These are phyloP conservation scores for Sciurus niger DNA, from an alignment of 2,113 vertebrate species.

Conservation along the genomic window DNA sequence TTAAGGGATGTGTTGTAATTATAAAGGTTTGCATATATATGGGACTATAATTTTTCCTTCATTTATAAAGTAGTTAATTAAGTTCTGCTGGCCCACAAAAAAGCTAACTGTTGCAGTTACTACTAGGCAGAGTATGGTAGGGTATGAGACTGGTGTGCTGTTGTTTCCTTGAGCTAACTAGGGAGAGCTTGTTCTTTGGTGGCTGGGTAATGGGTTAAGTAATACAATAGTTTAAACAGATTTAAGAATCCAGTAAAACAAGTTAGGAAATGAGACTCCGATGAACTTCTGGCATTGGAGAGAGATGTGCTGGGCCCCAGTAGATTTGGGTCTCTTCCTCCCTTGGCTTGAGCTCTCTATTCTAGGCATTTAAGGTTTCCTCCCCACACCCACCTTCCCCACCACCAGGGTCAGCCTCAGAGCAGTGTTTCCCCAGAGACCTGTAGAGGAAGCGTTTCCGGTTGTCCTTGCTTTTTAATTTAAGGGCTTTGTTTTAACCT, in stretches of 20 bases:
- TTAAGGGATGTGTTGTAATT: conserved; percentile 48
- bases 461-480: conserved; percentile 74
- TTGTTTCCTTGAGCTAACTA: conserved; percentile 64
- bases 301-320: conserved; percentile 56
- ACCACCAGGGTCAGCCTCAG: conserved; percentile 56
- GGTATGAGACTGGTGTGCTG: conserved; percentile 9
- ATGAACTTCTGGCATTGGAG: conserved; percentile 68
- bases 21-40: conserved; percentile 55
- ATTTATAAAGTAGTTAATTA: conserved; percentile 66
- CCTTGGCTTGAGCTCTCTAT: conserved; percentile 60
- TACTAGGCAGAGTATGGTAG: conserved; percentile 1
- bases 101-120: conserved; percentile 50
- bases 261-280: conserved; percentile 38
- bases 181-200: conserved; percentile 59
- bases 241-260: conserved; percentile 66
- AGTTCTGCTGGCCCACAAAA: conserved; percentile 47
- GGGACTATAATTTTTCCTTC: conserved; percentile 65
- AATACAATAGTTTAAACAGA: conserved; percentile 54
- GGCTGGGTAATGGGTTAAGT: conserved; percentile 35
- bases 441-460: conserved; percentile 73
- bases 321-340: conserved; percentile 68
- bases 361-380: conserved; percentile 64
- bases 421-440: conserved; percentile 63
- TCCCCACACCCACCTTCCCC: conserved; percentile 60
- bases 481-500: conserved; percentile 76